These are phyloP conservation scores for Choreutis nemorana DNA, from an alignment of 2,888 invertebrate species.

Conservation along the genomic window DNA sequence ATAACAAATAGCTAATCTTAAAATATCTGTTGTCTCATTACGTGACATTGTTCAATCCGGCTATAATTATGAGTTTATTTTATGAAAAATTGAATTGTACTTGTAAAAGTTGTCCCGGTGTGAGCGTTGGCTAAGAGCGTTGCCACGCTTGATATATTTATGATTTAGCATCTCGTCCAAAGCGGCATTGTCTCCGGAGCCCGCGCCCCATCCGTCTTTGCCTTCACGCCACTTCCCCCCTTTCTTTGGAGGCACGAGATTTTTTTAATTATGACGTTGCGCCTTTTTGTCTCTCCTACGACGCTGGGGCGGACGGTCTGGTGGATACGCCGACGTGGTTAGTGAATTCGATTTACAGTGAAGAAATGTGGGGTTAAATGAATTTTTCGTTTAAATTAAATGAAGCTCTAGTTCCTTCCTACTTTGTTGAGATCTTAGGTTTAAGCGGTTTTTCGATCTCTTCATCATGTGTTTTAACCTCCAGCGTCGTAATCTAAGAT, in stretches of 20 bases:
- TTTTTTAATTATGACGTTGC: slow-evolving; percentile 66
- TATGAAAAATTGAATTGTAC: slow-evolving; percentile 4
- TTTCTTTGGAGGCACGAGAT: slow-evolving; percentile 62
- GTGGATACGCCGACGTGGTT: too few relatives aligned
- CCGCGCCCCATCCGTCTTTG: slow-evolving; percentile 45
- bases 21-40: too few relatives aligned
- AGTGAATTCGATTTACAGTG: too few relatives aligned
- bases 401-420: too few relatives aligned
- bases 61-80: background rate
- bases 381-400: too few relatives aligned
- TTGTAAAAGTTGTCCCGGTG: slow-evolving; percentile 14
- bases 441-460: too few relatives aligned
- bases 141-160: slow-evolving; percentile 61
- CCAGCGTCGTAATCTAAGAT: too few relatives aligned
- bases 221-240: slow-evolving; percentile 52
- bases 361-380: too few relatives aligned
- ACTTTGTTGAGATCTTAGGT: too few relatives aligned
- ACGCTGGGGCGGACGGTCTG: slow-evolving; percentile 13
- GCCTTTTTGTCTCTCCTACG: slow-evolving; percentile 53
- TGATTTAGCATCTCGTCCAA: slow-evolving; percentile 59
- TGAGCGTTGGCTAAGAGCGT: slow-evolving; percentile 21
- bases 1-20: too few relatives aligned
- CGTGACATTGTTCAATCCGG: background rate
- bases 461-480: too few relatives aligned
- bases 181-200: slow-evolving; percentile 60